These are phyloP conservation scores for Belgica antarctica DNA, from an alignment of 2,888 invertebrate species.

Conservation along the genomic window DNA sequence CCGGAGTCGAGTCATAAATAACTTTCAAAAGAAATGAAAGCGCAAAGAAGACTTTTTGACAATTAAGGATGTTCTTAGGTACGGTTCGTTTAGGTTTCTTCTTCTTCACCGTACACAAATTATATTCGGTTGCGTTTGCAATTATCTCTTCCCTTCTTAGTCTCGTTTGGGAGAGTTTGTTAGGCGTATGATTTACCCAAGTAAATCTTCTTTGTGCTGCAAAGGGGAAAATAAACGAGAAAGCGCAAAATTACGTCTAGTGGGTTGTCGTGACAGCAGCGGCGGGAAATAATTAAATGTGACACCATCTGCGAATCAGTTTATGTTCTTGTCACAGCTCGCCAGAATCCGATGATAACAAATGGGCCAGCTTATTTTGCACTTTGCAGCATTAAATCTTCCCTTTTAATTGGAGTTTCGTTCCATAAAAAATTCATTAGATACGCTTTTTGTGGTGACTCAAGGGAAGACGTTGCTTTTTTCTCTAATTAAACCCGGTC, in stretches of 20 bases:
- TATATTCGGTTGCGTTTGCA: neutral
- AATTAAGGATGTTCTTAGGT: neutral
- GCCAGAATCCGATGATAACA: neutral
- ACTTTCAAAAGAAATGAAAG: too few relatives aligned
- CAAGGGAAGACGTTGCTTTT: too few relatives aligned
- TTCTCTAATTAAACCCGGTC: too few relatives aligned
- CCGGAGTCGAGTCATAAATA: neutral
- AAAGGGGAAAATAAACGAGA: neutral
- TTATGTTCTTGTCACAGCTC: neutral
- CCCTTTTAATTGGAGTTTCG: neutral
- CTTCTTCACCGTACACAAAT: too few relatives aligned
- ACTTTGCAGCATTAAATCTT: neutral
- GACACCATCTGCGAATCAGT: neutral
- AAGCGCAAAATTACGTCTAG: neutral
- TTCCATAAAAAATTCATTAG: conserved; percentile 11
- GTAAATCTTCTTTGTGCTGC: neutral
- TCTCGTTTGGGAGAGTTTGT: neutral
- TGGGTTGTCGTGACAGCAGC: neutral
- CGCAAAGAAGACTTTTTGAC: neutral
- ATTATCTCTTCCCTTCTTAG: neutral
- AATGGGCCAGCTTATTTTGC: neutral
- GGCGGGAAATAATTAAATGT: neutral
- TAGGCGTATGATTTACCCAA: conserved; percentile 3
- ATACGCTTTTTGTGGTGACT: too few relatives aligned
- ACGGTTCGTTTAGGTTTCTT: neutral